phyloP scores from a whole-genome alignment of 1,140 invertebrate genomes.

The Eriocheir sinensis region DNA sequence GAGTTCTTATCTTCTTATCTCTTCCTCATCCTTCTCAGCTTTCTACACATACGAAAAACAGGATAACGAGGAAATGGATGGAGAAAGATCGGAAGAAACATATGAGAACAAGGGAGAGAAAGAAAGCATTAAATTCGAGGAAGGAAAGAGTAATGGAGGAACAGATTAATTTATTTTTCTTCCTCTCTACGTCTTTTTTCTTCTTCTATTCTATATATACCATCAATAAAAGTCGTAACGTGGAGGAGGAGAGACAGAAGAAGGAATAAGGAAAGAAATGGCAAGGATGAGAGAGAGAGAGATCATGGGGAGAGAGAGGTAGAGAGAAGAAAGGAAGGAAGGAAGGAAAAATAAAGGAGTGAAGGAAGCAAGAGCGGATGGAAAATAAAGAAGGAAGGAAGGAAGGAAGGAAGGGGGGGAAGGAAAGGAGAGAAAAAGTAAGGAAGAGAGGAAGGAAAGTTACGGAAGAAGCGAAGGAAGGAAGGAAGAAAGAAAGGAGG shows the following conservation, averaged over 20 bases:
- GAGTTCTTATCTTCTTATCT: background rate
- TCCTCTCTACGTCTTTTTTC: too few relatives aligned
- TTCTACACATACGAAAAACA: too few relatives aligned
- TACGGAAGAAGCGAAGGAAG: background rate
- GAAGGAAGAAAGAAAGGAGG: background rate
- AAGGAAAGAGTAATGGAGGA: too few relatives aligned
- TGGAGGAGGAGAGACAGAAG: background rate
- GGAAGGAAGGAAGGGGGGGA: background rate
- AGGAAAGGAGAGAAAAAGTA: background rate
- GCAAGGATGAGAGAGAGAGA: constrained; percentile 5
- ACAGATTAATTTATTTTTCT: too few relatives aligned
- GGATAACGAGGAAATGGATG: too few relatives aligned
- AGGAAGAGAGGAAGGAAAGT: background rate
- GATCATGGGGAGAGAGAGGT: background rate
- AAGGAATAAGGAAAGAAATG: too few relatives aligned
- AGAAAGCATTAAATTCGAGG: too few relatives aligned
- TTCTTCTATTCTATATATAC: background rate
- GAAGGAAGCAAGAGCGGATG: too few relatives aligned
- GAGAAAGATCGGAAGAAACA: too few relatives aligned
- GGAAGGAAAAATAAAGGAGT: background rate
- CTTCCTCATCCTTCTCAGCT: too few relatives aligned
- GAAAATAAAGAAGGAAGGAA: background rate
- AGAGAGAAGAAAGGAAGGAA: background rate
- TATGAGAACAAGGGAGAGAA: too few relatives aligned
- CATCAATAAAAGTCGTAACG: background rate